These are phyloP conservation scores for Mallotus villosus DNA, from an alignment of 2,797 vertebrate genomes.

Conservation along the genomic window DNA sequence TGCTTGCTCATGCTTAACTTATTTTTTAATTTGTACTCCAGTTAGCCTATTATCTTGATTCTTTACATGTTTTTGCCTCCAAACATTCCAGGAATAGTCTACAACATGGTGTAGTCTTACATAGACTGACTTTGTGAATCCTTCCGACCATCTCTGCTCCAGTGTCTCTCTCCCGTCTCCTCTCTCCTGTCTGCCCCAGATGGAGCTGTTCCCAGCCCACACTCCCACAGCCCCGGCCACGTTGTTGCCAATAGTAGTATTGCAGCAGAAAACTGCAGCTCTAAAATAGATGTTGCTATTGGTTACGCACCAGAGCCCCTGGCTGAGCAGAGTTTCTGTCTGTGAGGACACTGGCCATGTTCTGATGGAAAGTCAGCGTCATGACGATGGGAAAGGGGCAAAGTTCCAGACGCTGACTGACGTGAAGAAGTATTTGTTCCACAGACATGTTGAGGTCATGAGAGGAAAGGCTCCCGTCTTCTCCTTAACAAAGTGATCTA, in stretches of 20 bases:
- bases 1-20: not conserved
- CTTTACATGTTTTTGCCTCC: not conserved
- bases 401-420: slow-evolving; percentile 9
- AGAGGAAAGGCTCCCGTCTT: too few species aligned
- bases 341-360: too few species aligned
- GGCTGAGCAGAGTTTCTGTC: too few species aligned
- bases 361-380: slow-evolving; percentile 4
- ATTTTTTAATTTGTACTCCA: not conserved
- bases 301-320: slow-evolving; percentile 47
- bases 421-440: too few species aligned
- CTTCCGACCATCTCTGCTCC: not conserved
- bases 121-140: not conserved
- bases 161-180: not conserved
- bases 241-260: too few species aligned
- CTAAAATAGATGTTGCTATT: slow-evolving; percentile 64
- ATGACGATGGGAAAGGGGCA: slow-evolving; percentile 56
- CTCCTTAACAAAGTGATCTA: too few species aligned
- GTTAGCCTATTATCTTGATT: not conserved
- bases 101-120: too few species aligned
- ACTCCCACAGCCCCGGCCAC: too few species aligned
- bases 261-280: slow-evolving; percentile 30
- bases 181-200: not conserved
- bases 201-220: not conserved
- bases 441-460: too few species aligned
- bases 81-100: too few species aligned